Evolutionary conservation across 1,140 invertebrate genomes (phyloP).

Genomic region (Arctopsyche grandis): DNA sequence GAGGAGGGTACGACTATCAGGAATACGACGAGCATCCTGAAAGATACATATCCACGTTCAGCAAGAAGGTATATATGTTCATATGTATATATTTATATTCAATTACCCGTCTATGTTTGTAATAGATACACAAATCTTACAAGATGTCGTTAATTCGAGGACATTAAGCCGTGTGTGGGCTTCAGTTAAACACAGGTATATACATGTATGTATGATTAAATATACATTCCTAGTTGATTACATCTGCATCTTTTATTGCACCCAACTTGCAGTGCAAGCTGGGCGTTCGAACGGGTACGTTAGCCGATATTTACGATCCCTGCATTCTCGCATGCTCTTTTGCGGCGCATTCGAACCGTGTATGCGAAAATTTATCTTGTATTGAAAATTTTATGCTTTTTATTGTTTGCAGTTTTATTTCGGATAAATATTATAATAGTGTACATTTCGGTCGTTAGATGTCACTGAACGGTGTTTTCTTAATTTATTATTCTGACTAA

Average conservation of each 20-base stretch:
- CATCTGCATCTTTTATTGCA: slow-evolving; percentile 24
- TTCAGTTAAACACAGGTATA: too few species aligned
- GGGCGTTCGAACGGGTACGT: not conserved
- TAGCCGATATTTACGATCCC: slow-evolving; percentile 9
- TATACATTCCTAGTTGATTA: slow-evolving; percentile 2
- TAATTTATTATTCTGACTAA: too few species aligned
- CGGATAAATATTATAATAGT: not conserved
- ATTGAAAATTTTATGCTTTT: not conserved
- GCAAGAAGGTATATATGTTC: slow-evolving; percentile 81
- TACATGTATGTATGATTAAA: too few species aligned
- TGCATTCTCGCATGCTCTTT: not conserved
- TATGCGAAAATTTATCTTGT: not conserved
- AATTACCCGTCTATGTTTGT: not conserved
- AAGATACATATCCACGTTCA: slow-evolving; percentile 95
- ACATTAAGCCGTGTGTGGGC: too few species aligned
- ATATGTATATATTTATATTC: not conserved
- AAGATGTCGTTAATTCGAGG: not conserved
- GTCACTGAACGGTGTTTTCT: not conserved
- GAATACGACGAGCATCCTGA: slow-evolving; percentile 96
- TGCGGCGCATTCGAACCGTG: not conserved
- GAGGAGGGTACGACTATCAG: slow-evolving; percentile 87
- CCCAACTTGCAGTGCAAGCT: not conserved
- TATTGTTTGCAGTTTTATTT: too few species aligned
- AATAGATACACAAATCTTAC: not conserved
- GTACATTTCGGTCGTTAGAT: not conserved